Conservation (phyloP, 2,888 invertebrate genomes). For the Drosophila mercatorum region DNA sequence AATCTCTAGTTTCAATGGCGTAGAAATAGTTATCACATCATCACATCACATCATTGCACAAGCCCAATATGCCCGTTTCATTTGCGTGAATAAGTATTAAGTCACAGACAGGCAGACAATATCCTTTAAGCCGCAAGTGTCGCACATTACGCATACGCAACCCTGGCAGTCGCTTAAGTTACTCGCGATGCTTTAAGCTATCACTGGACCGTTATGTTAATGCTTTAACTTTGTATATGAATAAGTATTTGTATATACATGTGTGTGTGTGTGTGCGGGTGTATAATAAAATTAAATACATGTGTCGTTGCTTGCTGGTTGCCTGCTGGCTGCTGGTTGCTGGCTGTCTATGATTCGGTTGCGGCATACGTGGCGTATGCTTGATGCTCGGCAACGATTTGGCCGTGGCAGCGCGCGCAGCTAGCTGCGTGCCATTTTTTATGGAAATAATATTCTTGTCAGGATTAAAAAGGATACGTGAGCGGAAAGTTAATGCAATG, state of each 20-base stretch:
- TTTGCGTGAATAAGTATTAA: too few species aligned
- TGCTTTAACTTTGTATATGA: constrained; percentile 33
- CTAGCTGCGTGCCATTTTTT: constrained; percentile 63
- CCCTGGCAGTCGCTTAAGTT: constrained; percentile 31
- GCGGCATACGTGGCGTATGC: constrained; percentile 69
- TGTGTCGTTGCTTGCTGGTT: constrained; percentile 44
- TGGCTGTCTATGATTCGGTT: constrained; percentile 64
- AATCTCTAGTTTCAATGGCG: too few species aligned
- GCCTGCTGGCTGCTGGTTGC: constrained; percentile 5
- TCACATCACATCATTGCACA: too few species aligned
- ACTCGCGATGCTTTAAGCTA: constrained; percentile 37
- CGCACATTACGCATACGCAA: constrained; percentile 43
- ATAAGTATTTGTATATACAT: background rate
- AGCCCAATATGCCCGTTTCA: too few species aligned
- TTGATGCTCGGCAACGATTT: constrained; percentile 58
- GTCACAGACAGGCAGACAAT: background rate
- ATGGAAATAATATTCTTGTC: constrained; percentile 85
- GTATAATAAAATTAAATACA: constrained; percentile 70
- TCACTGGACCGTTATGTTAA: constrained; percentile 24
- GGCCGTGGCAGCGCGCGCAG: constrained; percentile 27
- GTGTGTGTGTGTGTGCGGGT: constrained; percentile 11
- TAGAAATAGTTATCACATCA: too few species aligned
- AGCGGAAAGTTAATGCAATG: constrained; percentile 83
- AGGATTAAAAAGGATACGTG: constrained; percentile 85
- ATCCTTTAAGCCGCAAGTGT: constrained; percentile 49